phyloP scores from a whole-genome alignment of 2,113 vertebrate species.

The Callionymus lyra region DNA sequence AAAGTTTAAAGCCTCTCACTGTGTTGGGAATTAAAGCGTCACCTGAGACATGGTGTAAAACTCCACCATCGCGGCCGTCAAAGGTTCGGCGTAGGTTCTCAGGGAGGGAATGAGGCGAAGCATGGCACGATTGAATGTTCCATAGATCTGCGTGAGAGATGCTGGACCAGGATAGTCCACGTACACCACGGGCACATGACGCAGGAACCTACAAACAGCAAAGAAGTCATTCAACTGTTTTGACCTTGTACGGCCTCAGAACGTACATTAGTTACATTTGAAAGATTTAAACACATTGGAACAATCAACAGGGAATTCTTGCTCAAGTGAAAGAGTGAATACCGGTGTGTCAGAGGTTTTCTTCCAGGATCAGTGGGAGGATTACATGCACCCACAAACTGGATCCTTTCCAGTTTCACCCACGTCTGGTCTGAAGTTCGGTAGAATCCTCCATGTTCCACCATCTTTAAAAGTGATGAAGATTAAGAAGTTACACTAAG shows the following conservation, averaged over 20 bases:
- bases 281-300: no score
- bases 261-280: no score
- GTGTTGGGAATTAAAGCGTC: conserved; percentile 10
- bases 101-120: conserved; percentile 89
- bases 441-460: conserved; percentile 97
- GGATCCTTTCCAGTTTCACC: conserved; percentile 97
- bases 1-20: conserved; percentile 4
- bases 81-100: conserved; percentile 89
- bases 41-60: conserved; percentile 99
- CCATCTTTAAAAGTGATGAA: conserved; percentile 75
- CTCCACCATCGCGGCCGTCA: conserved; percentile 97
- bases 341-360: conserved; percentile 95
- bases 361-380: conserved; percentile 95
- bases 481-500: background rate
- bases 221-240: background rate
- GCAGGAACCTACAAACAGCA: conserved; percentile 75
- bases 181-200: conserved; percentile 94
- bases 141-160: conserved; percentile 96
- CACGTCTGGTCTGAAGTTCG: conserved; percentile 96
- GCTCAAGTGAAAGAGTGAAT: conserved; percentile 1
- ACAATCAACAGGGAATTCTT: no score
- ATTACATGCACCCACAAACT: conserved; percentile 97
- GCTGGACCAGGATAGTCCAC: conserved; percentile 97
- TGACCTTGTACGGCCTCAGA: no score
- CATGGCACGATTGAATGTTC: conserved; percentile 98